A percentile compares a stretch with the other conserved stretches of the same genome.
These are phyloP conservation scores for Tyrophagus putrescentiae DNA, from an alignment of 1,140 invertebrate species.

Conservation along the genomic window DNA sequence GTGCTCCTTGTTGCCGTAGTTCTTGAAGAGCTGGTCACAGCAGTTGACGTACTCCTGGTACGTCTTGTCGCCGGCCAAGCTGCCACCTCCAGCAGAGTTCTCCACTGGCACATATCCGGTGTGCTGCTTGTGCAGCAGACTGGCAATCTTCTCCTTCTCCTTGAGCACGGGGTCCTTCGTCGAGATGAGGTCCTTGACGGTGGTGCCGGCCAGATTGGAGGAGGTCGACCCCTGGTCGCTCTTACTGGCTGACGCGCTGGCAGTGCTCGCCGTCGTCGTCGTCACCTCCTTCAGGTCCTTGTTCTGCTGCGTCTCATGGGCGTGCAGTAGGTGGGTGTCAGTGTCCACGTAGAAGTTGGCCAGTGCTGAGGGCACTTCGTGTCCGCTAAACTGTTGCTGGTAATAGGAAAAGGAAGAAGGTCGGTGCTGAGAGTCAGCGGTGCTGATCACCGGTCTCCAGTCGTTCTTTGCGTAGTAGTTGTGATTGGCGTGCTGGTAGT, in stretches of 20 bases:
- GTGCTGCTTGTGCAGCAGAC: not conserved
- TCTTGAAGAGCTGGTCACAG: slow-evolving; percentile 13
- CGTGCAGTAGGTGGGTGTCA: not conserved
- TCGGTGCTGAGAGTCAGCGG: not conserved
- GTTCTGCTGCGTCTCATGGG: slow-evolving; percentile 4
- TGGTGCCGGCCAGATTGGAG: not conserved
- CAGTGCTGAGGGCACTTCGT: slow-evolving; percentile 1
- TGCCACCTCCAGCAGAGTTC: too few species aligned
- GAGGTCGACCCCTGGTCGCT: too few species aligned
- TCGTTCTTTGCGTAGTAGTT: not conserved
- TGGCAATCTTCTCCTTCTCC: not conserved
- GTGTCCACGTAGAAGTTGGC: slow-evolving; percentile 1
- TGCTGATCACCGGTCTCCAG: not conserved
- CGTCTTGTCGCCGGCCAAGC: too few species aligned
- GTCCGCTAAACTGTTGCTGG: not conserved
- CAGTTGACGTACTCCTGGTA: not conserved
- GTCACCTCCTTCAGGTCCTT: not conserved
- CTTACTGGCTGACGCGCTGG: too few species aligned
- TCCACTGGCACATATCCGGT: not conserved
- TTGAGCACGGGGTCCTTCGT: not conserved
- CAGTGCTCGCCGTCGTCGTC: too few species aligned
- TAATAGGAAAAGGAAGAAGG: not conserved
- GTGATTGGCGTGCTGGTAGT: not conserved
- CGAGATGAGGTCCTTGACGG: not conserved
- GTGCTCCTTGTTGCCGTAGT: not conserved